phyloP scores from a whole-genome alignment of 2,888 invertebrate species.

The Piscicola geometra region DNA sequence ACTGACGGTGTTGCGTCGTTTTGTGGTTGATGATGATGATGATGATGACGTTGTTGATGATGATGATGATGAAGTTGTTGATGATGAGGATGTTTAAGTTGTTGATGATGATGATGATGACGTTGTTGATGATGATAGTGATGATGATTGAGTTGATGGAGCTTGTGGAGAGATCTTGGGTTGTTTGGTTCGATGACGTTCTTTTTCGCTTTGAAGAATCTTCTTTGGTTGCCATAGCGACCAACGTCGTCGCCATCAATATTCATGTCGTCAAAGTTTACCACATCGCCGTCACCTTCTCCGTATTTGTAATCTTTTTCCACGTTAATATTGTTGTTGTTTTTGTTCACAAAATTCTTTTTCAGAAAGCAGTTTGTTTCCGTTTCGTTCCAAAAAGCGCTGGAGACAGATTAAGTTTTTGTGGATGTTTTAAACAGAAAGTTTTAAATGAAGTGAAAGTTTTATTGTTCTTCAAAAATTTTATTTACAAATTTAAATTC shows the following conservation, averaged over 20 bases:
- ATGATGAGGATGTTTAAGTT: conserved; percentile 4
- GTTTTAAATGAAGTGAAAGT: too few species aligned
- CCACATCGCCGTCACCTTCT: conserved; percentile 1
- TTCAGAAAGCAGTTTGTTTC: neutral
- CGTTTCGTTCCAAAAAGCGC: neutral
- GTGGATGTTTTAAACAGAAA: too few species aligned
- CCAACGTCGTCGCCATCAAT: too few species aligned
- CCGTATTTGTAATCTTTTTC: neutral
- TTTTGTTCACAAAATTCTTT: neutral
- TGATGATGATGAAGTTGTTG: neutral
- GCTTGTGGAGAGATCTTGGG: too few species aligned
- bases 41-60: conserved; percentile 21
- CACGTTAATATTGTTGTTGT: neutral
- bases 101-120: conserved; percentile 3
- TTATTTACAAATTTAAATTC: too few species aligned
- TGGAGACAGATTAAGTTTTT: neutral
- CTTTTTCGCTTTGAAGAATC: too few species aligned
- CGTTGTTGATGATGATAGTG: neutral
- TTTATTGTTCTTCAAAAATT: too few species aligned
- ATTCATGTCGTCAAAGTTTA: too few species aligned
- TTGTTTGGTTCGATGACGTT: too few species aligned
- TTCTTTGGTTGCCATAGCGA: too few species aligned
- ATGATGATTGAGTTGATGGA: neutral
- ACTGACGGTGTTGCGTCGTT: too few species aligned
- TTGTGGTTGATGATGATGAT: conserved; percentile 8